Percentiles rank a stretch among this genome's conserved stretches.
phyloP scores from a whole-genome alignment of 2,888 invertebrate species.

The Gymnoscelis rufifasciata region DNA sequence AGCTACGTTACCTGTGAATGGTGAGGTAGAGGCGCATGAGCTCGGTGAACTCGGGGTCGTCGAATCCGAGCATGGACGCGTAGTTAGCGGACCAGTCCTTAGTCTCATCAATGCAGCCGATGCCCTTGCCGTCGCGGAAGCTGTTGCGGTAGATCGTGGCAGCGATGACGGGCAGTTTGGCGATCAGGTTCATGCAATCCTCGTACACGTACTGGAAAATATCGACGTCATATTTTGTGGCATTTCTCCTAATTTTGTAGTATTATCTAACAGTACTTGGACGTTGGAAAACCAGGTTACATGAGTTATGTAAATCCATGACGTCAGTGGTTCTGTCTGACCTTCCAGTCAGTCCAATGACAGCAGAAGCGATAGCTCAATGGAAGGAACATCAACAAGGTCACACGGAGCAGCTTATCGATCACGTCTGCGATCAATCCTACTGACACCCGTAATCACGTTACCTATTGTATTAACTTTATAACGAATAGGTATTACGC shows the following conservation, averaged over 20 bases:
- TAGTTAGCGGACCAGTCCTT: conserved; percentile 97
- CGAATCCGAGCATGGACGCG: conserved; percentile 93
- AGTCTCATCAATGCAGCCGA: conserved; percentile 91
- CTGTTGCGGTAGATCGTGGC: conserved; percentile 96
- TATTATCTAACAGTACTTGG: no score
- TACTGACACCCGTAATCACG: conserved; percentile 3
- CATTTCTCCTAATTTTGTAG: no score
- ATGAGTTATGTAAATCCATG: background rate
- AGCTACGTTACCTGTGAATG: conserved; percentile 85
- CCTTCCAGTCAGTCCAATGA: conserved; percentile 1
- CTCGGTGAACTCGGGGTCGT: conserved; percentile 90
- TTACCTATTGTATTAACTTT: background rate
- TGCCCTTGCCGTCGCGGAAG: conserved; percentile 89
- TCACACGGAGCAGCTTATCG: conserved; percentile 11
- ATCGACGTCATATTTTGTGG: background rate
- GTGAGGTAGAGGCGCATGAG: conserved; percentile 95
- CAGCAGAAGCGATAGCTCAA: conserved; percentile 5
- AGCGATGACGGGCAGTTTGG: conserved; percentile 95
- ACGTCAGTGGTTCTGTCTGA: background rate
- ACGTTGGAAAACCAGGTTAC: no score
- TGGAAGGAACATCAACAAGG: conserved; percentile 3
- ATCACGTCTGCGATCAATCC: conserved; percentile 13
- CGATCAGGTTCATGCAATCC: conserved; percentile 96
- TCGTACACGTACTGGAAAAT: conserved; percentile 85
- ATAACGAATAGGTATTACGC: no score